These are phyloP conservation scores for Tanypteryx hageni DNA, from an alignment of 2,888 invertebrate genomes.

Conservation along the genomic window DNA sequence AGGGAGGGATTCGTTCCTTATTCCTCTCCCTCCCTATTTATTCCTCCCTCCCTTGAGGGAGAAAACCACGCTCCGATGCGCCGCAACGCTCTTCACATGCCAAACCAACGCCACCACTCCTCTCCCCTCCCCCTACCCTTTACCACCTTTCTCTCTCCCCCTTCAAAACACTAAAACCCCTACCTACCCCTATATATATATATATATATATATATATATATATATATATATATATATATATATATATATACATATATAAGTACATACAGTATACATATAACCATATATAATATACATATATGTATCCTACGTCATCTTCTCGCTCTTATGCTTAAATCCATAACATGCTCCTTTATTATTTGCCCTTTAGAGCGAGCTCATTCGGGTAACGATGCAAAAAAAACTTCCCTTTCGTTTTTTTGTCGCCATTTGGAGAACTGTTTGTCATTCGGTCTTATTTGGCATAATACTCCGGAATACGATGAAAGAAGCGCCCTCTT, in stretches of 20 bases:
- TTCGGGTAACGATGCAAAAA: too few relatives aligned
- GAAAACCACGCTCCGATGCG: slow-evolving; percentile 44
- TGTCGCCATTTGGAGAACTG: too few relatives aligned
- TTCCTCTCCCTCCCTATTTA: background rate
- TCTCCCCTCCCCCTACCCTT: background rate
- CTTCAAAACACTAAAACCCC: too few relatives aligned
- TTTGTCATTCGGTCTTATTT: too few relatives aligned
- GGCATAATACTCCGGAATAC: too few relatives aligned
- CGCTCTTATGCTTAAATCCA: too few relatives aligned
- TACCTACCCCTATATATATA: too few relatives aligned
- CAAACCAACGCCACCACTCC: background rate
- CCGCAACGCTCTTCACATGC: slow-evolving; percentile 51
- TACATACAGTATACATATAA: background rate
- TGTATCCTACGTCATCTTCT: too few relatives aligned
- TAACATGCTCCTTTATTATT: background rate
- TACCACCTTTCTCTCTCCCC: background rate
- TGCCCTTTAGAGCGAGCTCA: too few relatives aligned
- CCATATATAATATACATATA: too few relatives aligned
- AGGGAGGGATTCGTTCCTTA: background rate
- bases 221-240: background rate
- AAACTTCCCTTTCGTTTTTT: too few relatives aligned
- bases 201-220: background rate
- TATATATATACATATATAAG: background rate
- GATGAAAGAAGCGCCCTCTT: too few relatives aligned
- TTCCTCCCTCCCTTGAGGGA: slow-evolving; percentile 30